Evolutionary conservation across 1,140 invertebrate genomes (phyloP), one percentile per base, ranked within the genome.

Genomic region (Agrilus planipennis): DNA sequence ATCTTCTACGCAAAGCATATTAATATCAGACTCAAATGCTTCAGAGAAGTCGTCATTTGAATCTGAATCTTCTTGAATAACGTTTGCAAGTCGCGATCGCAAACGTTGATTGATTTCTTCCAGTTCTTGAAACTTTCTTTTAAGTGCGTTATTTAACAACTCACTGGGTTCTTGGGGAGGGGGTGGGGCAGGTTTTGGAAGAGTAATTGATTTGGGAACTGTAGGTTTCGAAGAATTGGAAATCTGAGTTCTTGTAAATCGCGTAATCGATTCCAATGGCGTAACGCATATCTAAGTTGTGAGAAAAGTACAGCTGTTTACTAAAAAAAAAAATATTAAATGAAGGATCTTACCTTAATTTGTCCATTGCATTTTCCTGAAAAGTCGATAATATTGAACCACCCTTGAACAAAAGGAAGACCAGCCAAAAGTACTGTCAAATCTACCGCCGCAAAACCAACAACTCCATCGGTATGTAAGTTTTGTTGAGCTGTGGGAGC

Each of bases 311-410:
- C n/a, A n/a, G n/a, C n/a, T n/a, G n/a, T n/a, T n/a, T n/a, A n/a
- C n/a, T n/a, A n/a, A n/a, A 27, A 27, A 12, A 12, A 27, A 27
- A 27, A 27, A 12, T 27, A 27, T 27, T 27, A 12, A 12, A 12
- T 27, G 7, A 27, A 27, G 7, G 18, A 34, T 53, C 50, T 52
- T 50, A 76, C 67, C 52, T 76, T 69, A 28, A 77, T 65, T 50
- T 76, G 72, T 10, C 74, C 75, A 17, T 72, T 73, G 29, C 72
- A 71, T 44, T 70, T 69, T 12, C 71, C 72, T 44, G 63, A 65
- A 41, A 75, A 75, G 46, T 76, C 73, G 3, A 74, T 66, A 31
- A 77, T 72, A 51, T 76, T 72, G 52, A 75, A 76, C 71, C 72
- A 75, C 10, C 74, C 75, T 34, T 66, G 69, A 28, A 75, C 56